Percentiles rank a stretch among this genome's conserved stretches.
Conservation (phyloP, 1,140 invertebrate species). For the Saccostrea echinata region DNA sequence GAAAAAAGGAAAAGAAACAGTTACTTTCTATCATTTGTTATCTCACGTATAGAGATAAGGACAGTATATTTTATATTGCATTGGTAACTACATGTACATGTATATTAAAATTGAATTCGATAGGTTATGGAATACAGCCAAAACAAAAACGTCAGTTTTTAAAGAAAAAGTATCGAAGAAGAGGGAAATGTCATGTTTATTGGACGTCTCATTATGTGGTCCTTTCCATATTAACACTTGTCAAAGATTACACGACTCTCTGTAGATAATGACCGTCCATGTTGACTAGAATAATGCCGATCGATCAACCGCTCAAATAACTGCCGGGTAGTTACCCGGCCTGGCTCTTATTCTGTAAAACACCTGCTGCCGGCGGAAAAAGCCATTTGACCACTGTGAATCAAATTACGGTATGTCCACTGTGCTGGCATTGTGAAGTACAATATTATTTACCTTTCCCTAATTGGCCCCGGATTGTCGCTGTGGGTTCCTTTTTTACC, state of each 20-base stretch:
- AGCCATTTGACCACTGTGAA: conserved; percentile 40
- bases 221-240: conserved; percentile 34
- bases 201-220: neutral
- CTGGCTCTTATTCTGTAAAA: conserved; percentile 17
- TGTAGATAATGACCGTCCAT: neutral
- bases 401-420: neutral
- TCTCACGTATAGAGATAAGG: no score
- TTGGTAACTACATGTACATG: no score
- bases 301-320: conserved; percentile 12
- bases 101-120: no score
- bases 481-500: neutral
- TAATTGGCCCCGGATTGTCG: conserved; percentile 16
- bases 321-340: neutral
- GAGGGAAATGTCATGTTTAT: conserved; percentile 13
- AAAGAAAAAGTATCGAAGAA: neutral
- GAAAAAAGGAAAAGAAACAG: no score
- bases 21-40: no score
- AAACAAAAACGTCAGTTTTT: neutral
- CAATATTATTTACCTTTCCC: conserved; percentile 32
- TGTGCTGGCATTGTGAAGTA: neutral
- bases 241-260: neutral
- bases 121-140: neutral
- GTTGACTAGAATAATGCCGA: neutral
- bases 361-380: conserved; percentile 28
- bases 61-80: no score